A percentile compares a stretch with the other conserved stretches of the same genome.
These are phyloP conservation scores for Scatophagus argus DNA, from an alignment of 2,113 vertebrate genomes.

Conservation along the genomic window DNA sequence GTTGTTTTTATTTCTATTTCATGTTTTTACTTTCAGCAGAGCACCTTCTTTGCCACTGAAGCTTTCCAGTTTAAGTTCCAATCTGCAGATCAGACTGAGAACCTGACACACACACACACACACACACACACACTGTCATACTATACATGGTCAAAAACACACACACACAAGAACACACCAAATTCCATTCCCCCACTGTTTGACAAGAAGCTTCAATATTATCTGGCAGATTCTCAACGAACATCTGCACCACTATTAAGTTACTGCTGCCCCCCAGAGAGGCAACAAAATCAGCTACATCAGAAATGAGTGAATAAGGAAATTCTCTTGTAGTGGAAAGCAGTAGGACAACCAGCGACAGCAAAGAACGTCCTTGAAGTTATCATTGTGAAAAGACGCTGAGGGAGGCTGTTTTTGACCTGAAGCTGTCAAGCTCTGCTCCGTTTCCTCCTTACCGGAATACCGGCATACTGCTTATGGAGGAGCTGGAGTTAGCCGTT, in stretches of 20 bases:
- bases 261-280: constrained; percentile 76
- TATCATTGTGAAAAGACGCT: constrained; percentile 55
- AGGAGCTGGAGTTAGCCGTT: constrained; percentile 37
- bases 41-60: background rate
- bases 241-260: constrained; percentile 86
- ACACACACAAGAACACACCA: constrained; percentile 5
- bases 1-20: background rate
- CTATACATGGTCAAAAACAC: background rate
- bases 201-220: constrained; percentile 68
- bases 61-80: constrained; percentile 7
- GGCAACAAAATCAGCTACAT: constrained; percentile 70
- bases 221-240: constrained; percentile 82
- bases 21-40: background rate
- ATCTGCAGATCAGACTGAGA: background rate
- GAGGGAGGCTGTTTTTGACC: constrained; percentile 56
- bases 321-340: constrained; percentile 45
- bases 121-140: background rate
- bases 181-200: constrained; percentile 60
- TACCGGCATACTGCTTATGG: constrained; percentile 25
- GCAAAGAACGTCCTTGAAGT: constrained; percentile 69
- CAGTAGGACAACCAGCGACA: constrained; percentile 12
- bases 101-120: constrained; percentile 6
- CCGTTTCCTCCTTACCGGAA: constrained; percentile 36
- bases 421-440: constrained; percentile 49
- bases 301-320: constrained; percentile 81